These are phyloP conservation scores for Aculops lycopersici DNA, from an alignment of 1,140 invertebrate genomes.

Conservation along the genomic window DNA sequence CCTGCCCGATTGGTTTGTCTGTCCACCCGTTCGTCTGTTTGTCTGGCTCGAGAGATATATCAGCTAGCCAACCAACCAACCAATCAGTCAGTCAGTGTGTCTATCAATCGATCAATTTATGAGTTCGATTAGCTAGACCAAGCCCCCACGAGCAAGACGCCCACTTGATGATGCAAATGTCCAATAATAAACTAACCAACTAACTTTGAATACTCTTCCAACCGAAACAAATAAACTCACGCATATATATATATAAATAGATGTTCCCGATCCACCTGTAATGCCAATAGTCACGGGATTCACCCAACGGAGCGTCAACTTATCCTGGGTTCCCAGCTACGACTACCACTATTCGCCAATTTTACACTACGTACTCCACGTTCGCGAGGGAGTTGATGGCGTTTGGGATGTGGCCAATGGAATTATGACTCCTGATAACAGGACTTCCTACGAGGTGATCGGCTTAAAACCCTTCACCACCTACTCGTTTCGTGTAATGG, in stretches of 20 bases:
- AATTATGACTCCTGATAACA: slow-evolving; percentile 28
- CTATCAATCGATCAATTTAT: too few relatives aligned
- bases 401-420: slow-evolving; percentile 14
- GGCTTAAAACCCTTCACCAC: slow-evolving; percentile 33
- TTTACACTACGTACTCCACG: slow-evolving; percentile 34
- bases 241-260: slow-evolving; percentile 15
- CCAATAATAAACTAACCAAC: too few relatives aligned
- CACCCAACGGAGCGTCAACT: slow-evolving; percentile 32
- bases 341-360: slow-evolving; percentile 32
- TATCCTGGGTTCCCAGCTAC: slow-evolving; percentile 35
- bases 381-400: slow-evolving; percentile 18
- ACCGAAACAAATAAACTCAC: too few relatives aligned
- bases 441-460: slow-evolving; percentile 22
- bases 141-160: too few relatives aligned
- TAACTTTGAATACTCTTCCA: too few relatives aligned
- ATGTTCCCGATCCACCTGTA: slow-evolving; percentile 27
- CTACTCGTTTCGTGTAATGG: slow-evolving; percentile 35
- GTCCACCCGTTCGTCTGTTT: too few relatives aligned
- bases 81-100: too few relatives aligned
- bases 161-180: too few relatives aligned
- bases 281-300: slow-evolving; percentile 33
- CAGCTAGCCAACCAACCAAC: too few relatives aligned
- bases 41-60: too few relatives aligned
- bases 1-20: too few relatives aligned
- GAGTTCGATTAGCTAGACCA: too few relatives aligned